Conservation (phyloP, 2,888 invertebrate genomes). For the Eurois occulta region DNA sequence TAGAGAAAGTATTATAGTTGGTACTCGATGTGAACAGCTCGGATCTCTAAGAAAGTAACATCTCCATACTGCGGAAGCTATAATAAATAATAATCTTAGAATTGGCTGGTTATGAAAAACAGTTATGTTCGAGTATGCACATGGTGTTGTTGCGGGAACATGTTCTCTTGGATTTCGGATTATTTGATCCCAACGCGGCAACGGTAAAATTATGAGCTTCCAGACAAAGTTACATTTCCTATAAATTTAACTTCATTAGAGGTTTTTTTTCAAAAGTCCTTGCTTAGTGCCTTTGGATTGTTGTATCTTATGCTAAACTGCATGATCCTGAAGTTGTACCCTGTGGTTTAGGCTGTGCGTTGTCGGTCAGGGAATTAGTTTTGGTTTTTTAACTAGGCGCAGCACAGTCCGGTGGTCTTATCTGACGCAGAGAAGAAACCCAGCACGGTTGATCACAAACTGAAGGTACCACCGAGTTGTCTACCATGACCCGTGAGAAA, state of each 20-base stretch:
- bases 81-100: constrained; percentile 57
- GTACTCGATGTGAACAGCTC: constrained; percentile 71
- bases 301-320: not conserved
- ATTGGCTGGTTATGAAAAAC: constrained; percentile 41
- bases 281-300: not conserved
- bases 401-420: not conserved
- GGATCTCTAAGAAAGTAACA: constrained; percentile 81
- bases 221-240: not conserved
- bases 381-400: not conserved
- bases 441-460: not conserved
- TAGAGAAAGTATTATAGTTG: constrained; percentile 85
- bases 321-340: not conserved
- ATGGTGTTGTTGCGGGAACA: not conserved
- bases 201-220: not conserved
- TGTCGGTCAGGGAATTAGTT: not conserved
- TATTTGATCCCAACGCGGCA: not conserved
- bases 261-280: not conserved
- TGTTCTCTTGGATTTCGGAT: not conserved
- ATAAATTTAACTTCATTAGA: not conserved
- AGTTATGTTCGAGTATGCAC: not conserved
- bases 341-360: not conserved
- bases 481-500: no score
- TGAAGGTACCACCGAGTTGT: not conserved
- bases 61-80: constrained; percentile 71
- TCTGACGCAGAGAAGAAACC: not conserved